Percentiles rank a stretch among this genome's conserved stretches.
phyloP scores from a whole-genome alignment of 2,797 vertebrate species.

The Melanotaenia maccullochi region DNA sequence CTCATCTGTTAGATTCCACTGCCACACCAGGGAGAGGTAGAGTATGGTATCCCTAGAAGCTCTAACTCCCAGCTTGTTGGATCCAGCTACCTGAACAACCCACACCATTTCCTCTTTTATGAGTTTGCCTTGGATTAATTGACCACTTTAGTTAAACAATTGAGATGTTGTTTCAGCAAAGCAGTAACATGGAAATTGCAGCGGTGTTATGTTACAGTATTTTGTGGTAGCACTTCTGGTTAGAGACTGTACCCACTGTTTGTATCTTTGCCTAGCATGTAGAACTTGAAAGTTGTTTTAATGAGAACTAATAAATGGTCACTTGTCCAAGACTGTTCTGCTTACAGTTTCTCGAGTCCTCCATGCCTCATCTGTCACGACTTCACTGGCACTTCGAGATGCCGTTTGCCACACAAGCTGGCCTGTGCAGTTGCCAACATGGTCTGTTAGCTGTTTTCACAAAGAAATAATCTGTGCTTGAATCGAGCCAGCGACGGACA shows the following conservation, averaged over 20 bases:
- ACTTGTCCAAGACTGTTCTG: conserved; percentile 65
- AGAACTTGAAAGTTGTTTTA: conserved; percentile 61
- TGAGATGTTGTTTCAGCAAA: conserved; percentile 74
- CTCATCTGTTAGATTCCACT: conserved; percentile 22
- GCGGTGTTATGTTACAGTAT: conserved; percentile 64
- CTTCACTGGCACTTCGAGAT: conserved; percentile 54
- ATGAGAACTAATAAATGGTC: conserved; percentile 74
- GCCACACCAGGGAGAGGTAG: conserved; percentile 29
- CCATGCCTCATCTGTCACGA: conserved; percentile 56
- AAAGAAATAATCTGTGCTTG: conserved; percentile 78
- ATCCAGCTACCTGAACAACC: conserved; percentile 60
- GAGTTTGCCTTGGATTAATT: conserved; percentile 73
- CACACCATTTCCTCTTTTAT: conserved; percentile 71
- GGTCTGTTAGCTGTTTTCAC: conserved; percentile 79
- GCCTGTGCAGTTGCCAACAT: conserved; percentile 53
- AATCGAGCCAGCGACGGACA: conserved; percentile 67
- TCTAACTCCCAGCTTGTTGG: conserved; percentile 60
- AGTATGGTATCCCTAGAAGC: conserved; percentile 54
- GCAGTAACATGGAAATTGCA: conserved; percentile 64
- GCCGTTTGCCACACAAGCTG: conserved; percentile 53
- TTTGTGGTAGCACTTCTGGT: conserved; percentile 58
- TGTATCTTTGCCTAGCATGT: conserved; percentile 41
- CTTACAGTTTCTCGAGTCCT: conserved; percentile 54
- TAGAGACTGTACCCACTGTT: conserved; percentile 43
- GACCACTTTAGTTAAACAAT: conserved; percentile 75